phyloP scores from a whole-genome alignment of 2,888 invertebrate genomes.

The Euzophera pinguis region DNA sequence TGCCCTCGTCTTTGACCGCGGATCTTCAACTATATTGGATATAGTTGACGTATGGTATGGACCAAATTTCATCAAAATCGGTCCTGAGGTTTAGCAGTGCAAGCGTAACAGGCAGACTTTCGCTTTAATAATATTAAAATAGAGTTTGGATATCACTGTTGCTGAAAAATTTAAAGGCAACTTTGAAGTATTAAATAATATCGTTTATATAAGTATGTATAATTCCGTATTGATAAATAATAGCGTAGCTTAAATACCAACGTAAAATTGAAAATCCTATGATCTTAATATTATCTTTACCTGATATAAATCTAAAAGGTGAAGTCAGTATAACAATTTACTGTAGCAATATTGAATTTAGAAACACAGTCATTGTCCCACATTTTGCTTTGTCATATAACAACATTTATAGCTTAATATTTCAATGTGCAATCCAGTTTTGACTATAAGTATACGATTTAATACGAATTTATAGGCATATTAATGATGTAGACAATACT shows the following conservation, averaged over 20 bases:
- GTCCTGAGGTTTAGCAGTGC: too few relatives aligned
- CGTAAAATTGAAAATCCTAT: neutral
- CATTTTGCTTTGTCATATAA: slow-evolving; percentile 6
- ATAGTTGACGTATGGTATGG: too few relatives aligned
- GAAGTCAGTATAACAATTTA: neutral
- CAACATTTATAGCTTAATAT: slow-evolving; percentile 3
- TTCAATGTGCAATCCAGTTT: neutral
- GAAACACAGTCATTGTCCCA: neutral
- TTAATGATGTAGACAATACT: neutral
- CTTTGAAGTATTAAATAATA: too few relatives aligned
- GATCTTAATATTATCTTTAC: neutral
- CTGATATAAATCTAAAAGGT: neutral
- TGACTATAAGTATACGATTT: neutral
- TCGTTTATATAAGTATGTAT: too few relatives aligned
- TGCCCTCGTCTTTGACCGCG: too few relatives aligned
- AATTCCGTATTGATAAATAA: neutral
- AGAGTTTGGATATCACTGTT: too few relatives aligned
- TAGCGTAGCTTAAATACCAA: too few relatives aligned
- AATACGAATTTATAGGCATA: slow-evolving; percentile 5
- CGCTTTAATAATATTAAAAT: too few relatives aligned
- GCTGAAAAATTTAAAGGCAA: too few relatives aligned
- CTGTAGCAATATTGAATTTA: neutral
- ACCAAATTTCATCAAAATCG: too few relatives aligned
- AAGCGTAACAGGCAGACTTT: too few relatives aligned
- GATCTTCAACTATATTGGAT: too few relatives aligned